These are phyloP conservation scores for Xestia ashworthii DNA, from an alignment of 2,888 invertebrate genomes.

Conservation along the genomic window DNA sequence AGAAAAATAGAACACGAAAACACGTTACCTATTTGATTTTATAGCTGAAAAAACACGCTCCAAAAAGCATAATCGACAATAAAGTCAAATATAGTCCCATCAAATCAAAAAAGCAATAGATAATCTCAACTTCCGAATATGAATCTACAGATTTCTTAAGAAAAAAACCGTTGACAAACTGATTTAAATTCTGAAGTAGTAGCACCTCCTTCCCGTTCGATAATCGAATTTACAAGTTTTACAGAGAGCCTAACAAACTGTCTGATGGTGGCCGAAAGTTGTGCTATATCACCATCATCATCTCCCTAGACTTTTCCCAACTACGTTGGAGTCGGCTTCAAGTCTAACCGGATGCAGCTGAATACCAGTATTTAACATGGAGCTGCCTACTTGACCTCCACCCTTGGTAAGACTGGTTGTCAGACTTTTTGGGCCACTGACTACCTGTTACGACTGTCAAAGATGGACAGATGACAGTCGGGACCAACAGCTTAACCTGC, in stretches of 20 bases:
- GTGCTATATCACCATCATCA: conserved; percentile 9
- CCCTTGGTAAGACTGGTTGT: too few species aligned
- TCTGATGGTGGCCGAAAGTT: conserved; percentile 32
- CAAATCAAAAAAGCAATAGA: conserved; percentile 28
- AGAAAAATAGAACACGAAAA: background rate
- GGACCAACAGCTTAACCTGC: too few species aligned
- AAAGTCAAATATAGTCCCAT: conserved; percentile 5
- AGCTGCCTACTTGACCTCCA: too few species aligned
- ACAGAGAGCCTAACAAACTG: conserved; percentile 45
- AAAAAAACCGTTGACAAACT: conserved; percentile 40
- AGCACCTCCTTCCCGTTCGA: conserved; percentile 36
- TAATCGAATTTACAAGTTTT: conserved; percentile 58
- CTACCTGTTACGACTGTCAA: too few species aligned
- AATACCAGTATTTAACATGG: too few species aligned
- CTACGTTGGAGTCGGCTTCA: too few species aligned
- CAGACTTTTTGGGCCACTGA: too few species aligned
- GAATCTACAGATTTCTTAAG: conserved; percentile 34
- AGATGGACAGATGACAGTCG: too few species aligned
- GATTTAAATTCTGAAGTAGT: conserved; percentile 57
- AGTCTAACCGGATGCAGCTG: too few species aligned
- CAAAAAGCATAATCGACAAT: background rate
- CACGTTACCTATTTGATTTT: background rate
- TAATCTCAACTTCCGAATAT: conserved; percentile 15
- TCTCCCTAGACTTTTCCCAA: too few species aligned
- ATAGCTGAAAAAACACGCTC: background rate